These are phyloP conservation scores for Steinernema feltiae DNA, from an alignment of 1,140 invertebrate species.

Conservation along the genomic window DNA sequence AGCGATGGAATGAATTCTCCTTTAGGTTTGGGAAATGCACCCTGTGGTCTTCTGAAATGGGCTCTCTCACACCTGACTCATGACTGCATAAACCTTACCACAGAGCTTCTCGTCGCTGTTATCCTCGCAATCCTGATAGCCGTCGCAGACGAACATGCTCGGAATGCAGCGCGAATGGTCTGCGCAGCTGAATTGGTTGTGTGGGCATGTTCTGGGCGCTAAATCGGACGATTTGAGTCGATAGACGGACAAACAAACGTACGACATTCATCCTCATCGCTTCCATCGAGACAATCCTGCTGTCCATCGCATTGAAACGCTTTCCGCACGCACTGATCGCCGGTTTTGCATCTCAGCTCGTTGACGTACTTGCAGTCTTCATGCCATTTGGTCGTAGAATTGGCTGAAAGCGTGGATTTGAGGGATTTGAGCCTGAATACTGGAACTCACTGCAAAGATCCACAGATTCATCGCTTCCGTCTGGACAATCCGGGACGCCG, in stretches of 20 bases:
- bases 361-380: conserved; percentile 21
- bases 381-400: conserved; percentile 20
- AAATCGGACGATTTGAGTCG: too few species aligned
- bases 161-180: conserved; percentile 26
- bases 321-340: conserved; percentile 23
- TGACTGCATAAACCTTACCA: too few species aligned
- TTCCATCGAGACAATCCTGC: conserved; percentile 67
- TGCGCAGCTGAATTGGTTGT: conserved; percentile 23
- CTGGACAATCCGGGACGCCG: conserved; percentile 27
- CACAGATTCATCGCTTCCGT: conserved; percentile 25
- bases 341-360: conserved; percentile 22
- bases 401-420: too few species aligned
- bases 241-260: too few species aligned
- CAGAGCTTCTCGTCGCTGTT: conserved; percentile 58
- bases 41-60: too few species aligned
- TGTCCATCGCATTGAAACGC: conserved; percentile 72
- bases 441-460: too few species aligned
- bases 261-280: conserved; percentile 57
- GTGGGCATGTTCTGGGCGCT: too few species aligned
- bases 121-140: conserved; percentile 53
- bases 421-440: too few species aligned
- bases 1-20: too few species aligned
- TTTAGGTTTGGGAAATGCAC: too few species aligned
- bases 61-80: too few species aligned
- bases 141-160: conserved; percentile 30